Percentiles rank a stretch among this genome's conserved stretches.
Conservation (phyloP, 2,888 invertebrate genomes). For the Halictus quadricinctus region DNA sequence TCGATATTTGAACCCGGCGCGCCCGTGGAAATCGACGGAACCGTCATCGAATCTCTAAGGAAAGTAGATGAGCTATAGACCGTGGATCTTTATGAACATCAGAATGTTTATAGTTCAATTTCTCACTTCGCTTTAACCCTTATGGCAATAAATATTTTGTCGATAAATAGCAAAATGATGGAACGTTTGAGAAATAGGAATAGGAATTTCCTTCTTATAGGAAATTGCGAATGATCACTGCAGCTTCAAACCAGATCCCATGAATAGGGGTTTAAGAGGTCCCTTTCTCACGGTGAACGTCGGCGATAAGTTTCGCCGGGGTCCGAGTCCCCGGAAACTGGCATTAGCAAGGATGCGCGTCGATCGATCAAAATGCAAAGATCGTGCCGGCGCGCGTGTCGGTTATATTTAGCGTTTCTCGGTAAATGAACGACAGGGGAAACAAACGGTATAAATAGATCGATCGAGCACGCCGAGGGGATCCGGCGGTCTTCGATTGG, state of each 20-base stretch:
- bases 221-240: no score
- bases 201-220: no score
- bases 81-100: no score
- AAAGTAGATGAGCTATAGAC: neutral
- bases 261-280: no score
- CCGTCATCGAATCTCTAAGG: neutral
- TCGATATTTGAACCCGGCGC: constrained; percentile 47
- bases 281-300: neutral
- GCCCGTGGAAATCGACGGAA: neutral
- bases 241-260: no score
- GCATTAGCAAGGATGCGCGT: neutral
- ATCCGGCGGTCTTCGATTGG: constrained; percentile 6
- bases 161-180: neutral
- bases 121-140: neutral
- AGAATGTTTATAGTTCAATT: no score
- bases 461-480: neutral
- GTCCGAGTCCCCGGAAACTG: neutral
- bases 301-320: neutral
- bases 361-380: constrained; percentile 33
- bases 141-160: neutral
- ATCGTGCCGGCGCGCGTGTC: constrained; percentile 14
- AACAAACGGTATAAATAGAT: constrained; percentile 52
- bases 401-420: constrained; percentile 56
- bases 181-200: no score
- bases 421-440: constrained; percentile 10